Evolutionary conservation across 1,140 invertebrate genomes (phyloP).

Genomic region (Atta cephalotes): DNA sequence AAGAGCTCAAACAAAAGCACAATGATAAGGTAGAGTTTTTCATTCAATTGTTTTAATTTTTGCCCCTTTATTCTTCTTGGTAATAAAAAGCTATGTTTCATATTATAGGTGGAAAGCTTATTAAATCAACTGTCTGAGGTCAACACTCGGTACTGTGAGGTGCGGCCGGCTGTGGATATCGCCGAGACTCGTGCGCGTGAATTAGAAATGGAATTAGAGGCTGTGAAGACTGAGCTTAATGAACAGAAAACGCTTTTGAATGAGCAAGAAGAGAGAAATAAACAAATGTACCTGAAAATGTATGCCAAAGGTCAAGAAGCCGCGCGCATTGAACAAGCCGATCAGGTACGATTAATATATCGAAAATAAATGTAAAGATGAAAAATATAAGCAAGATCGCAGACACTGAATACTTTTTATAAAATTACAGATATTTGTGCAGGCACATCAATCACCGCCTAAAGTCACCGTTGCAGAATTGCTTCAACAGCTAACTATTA

Average conservation of each 20-base stretch:
- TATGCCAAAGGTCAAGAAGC: constrained; percentile 93
- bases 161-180: constrained; percentile 85
- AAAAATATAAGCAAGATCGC: background rate
- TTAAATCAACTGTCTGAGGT: constrained; percentile 92
- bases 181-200: constrained; percentile 90
- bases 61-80: background rate
- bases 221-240: constrained; percentile 88
- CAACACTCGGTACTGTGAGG: constrained; percentile 91
- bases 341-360: constrained; percentile 85
- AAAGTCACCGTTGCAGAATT: constrained; percentile 92
- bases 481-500: constrained; percentile 92
- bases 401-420: constrained; percentile 51
- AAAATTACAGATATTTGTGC: constrained; percentile 87
- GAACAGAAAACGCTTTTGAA: constrained; percentile 82
- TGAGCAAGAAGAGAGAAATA: constrained; percentile 92
- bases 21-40: constrained; percentile 89
- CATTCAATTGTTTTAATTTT: background rate
- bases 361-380: background rate
- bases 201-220: constrained; percentile 90
- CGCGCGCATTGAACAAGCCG: constrained; percentile 89
- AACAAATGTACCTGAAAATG: constrained; percentile 93
- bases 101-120: constrained; percentile 88
- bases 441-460: constrained; percentile 87
- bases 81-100: background rate
- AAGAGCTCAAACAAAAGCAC: constrained; percentile 91